Base-by-base conservation (phyloP, 2,888 invertebrate species). In the Leucophora obtusa region DNA sequence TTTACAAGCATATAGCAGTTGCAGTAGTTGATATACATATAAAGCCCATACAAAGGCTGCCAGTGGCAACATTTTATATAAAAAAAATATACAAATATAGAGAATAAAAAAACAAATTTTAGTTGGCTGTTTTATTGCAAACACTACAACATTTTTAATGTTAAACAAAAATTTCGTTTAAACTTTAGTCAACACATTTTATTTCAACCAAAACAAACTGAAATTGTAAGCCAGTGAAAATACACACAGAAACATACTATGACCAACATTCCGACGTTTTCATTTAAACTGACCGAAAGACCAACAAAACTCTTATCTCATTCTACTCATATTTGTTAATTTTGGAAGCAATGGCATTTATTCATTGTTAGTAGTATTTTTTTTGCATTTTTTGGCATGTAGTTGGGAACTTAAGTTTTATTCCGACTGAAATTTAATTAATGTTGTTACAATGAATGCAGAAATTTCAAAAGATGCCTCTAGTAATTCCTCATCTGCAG, bases 371-470 rank as follows among this genome's bases (percentile, higher is more conserved):
- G 63, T 21, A n/a, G n/a, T n/a, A n/a, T 69, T 69, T 70, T 54
- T 28, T 2, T 24, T 2, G 2, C 24, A 54, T 76, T 72, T 66
- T 68, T 54, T 63, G 8, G 72, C 54, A 77, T 60, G 43, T 65
- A 76, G 58, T 76, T 76, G 58, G 18, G 58, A 43, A 65, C 33
- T 53, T 68, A 59, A 69, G 51, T 47, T 72, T 68, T 72, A 59
- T 76, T 65, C 63, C 47, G 53, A 58, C 63, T 78, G 47, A 70
- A 79, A 69, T 79, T 81, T 79, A 79, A 82, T 82, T 82, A 83
- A 66, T 54, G 71, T 66, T 33, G 43, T 33, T 72, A 63, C 79
- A 82, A 84, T 84, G 83, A 83, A 79, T 81, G 79, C 82, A 53
- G 82, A 81, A 82, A 78, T 74, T 80, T 78, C 79, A 51, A 77